phyloP scores from a whole-genome alignment of 2,797 vertebrate species.

The Apogon talboti region DNA sequence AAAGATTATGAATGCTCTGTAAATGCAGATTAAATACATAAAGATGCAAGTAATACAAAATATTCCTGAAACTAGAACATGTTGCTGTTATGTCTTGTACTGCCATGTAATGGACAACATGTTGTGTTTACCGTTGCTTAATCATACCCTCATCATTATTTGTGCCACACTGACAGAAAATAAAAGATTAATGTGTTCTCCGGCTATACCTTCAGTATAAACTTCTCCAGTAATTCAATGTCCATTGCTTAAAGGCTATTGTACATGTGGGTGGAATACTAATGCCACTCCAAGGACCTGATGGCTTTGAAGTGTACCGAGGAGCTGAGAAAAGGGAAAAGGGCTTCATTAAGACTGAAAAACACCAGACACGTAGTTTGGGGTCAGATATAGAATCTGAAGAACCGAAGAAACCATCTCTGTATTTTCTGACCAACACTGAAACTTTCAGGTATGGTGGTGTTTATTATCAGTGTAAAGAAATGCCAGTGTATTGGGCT shows the following conservation, averaged over 20 bases:
- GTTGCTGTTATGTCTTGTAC: conserved; percentile 24
- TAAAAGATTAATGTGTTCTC: conserved; percentile 75
- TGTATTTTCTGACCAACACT: too few species aligned
- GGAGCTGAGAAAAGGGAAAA: conserved; percentile 37
- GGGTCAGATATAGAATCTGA: conserved; percentile 6
- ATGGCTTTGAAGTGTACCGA: conserved; percentile 68
- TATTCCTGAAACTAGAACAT: too few species aligned
- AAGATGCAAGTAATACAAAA: too few species aligned
- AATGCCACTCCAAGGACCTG: conserved; percentile 58
- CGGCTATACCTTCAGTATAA: conserved; percentile 72
- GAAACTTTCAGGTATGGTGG: too few species aligned
- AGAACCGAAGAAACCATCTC: neutral
- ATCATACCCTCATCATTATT: conserved; percentile 68
- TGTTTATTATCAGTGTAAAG: too few species aligned
- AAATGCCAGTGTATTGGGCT: too few species aligned
- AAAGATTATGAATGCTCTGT: too few species aligned
- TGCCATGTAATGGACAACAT: conserved; percentile 36
- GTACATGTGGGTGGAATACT: conserved; percentile 74
- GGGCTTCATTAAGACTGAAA: conserved; percentile 30
- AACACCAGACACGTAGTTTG: conserved; percentile 1
- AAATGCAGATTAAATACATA: too few species aligned
- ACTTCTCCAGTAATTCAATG: conserved; percentile 73
- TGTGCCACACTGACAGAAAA: conserved; percentile 66
- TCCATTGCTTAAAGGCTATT: conserved; percentile 72
- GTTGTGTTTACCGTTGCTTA: conserved; percentile 50